Conservation (phyloP, 2,888 invertebrate species). For the Melieria crassipennis region DNA sequence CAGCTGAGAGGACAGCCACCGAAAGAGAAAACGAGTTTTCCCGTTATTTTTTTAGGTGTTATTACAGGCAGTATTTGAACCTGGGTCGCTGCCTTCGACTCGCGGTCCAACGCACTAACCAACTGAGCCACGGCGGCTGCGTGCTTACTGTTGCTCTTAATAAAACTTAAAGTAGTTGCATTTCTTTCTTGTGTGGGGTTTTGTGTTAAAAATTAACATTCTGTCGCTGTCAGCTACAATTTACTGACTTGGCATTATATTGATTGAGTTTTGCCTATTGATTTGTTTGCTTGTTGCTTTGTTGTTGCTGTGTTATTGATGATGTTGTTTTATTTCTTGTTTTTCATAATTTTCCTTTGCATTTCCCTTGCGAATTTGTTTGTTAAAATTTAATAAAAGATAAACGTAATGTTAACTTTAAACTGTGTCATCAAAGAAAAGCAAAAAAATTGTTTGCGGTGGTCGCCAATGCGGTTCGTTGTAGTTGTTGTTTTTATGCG, state of each 20-base stretch:
- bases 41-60: no score
- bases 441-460: background rate
- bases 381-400: conserved; percentile 23
- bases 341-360: background rate
- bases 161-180: background rate
- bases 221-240: background rate
- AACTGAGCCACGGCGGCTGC: no score
- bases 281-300: background rate
- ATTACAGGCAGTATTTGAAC: no score
- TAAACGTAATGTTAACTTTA: conserved; percentile 34
- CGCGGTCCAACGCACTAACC: no score
- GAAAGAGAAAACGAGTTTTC: no score
- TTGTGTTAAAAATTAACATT: background rate
- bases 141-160: no score
- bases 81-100: no score
- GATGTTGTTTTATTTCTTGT: conserved; percentile 4
- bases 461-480: no score
- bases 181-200: background rate
- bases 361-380: background rate
- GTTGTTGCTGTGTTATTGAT: background rate
- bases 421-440: conserved; percentile 31
- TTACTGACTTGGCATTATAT: background rate
- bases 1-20: no score
- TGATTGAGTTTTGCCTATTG: background rate
- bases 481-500: no score